Percentiles rank a stretch among this genome's conserved stretches.
These are phyloP conservation scores for Mixornis gularis DNA, from an alignment of 2,113 vertebrate genomes.

Conservation along the genomic window DNA sequence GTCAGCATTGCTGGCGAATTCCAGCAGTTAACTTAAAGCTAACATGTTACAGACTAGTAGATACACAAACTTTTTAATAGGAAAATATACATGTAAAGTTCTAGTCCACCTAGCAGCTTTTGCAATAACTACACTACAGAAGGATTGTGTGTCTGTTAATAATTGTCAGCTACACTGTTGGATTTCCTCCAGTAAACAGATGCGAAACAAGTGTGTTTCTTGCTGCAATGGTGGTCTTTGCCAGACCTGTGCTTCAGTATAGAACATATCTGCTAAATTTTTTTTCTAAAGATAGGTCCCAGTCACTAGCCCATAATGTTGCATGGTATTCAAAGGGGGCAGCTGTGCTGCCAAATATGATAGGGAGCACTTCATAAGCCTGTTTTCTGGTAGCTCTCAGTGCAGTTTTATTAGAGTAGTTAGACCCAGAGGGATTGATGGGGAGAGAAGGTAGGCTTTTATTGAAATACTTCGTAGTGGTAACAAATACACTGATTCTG, in stretches of 20 bases:
- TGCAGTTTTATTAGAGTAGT: neutral
- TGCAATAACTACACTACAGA: neutral
- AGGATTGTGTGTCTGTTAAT: neutral
- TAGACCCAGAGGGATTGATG: neutral
- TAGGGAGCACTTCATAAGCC: neutral
- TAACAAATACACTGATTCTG: neutral
- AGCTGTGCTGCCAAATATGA: neutral
- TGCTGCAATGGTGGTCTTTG: neutral
- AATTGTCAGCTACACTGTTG: neutral
- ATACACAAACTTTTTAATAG: neutral
- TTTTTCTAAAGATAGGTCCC: neutral
- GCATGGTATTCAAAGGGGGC: neutral
- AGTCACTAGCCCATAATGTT: neutral
- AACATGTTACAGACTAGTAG: neutral
- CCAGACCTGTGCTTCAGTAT: neutral
- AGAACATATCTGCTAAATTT: neutral
- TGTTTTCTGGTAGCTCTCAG: neutral
- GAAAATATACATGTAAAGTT: neutral
- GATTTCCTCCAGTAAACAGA: constrained; percentile 12
- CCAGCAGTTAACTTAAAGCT: neutral
- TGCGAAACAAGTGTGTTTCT: neutral
- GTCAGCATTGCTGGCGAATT: neutral
- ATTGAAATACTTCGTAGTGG: neutral
- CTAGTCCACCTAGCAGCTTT: neutral
- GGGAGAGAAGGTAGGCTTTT: neutral